These are phyloP conservation scores for Mobula birostris DNA, from an alignment of 2,113 vertebrate species.

Conservation along the genomic window DNA sequence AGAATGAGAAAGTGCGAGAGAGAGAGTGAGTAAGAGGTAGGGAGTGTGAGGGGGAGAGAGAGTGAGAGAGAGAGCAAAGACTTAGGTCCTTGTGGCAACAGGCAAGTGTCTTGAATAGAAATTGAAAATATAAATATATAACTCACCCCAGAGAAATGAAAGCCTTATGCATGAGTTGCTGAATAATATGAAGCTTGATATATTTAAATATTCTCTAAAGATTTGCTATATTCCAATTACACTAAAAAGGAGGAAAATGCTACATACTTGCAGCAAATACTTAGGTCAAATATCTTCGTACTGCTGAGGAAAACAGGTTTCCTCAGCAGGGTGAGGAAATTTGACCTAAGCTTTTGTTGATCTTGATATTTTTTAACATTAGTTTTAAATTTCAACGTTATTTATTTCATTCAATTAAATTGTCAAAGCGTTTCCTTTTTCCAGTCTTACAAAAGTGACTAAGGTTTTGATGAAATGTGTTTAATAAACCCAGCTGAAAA, in stretches of 20 bases:
- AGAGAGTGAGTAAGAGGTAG: too few relatives aligned
- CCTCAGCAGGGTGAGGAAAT: background rate
- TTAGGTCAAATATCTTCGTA: too few relatives aligned
- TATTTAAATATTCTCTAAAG: background rate
- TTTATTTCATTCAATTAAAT: background rate
- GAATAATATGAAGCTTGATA: too few relatives aligned
- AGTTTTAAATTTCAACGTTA: background rate
- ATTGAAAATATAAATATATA: too few relatives aligned
- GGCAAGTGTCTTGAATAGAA: too few relatives aligned
- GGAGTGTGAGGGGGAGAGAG: too few relatives aligned
- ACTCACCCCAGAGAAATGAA: too few relatives aligned
- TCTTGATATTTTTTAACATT: background rate
- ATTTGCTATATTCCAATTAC: background rate
- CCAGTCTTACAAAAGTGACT: background rate
- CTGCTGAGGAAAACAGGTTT: background rate
- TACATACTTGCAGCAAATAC: background rate
- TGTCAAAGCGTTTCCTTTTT: background rate
- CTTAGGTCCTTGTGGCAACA: too few relatives aligned
- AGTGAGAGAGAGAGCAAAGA: too few relatives aligned
- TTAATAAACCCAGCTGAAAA: background rate
- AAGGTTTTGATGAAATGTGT: background rate
- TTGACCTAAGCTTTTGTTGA: background rate
- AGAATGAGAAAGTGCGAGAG: too few relatives aligned
- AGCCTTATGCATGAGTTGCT: too few relatives aligned
- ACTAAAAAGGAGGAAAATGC: background rate